Base-by-base conservation (phyloP, 2,888 invertebrate genomes). In the Chloromyia formosa region DNA sequence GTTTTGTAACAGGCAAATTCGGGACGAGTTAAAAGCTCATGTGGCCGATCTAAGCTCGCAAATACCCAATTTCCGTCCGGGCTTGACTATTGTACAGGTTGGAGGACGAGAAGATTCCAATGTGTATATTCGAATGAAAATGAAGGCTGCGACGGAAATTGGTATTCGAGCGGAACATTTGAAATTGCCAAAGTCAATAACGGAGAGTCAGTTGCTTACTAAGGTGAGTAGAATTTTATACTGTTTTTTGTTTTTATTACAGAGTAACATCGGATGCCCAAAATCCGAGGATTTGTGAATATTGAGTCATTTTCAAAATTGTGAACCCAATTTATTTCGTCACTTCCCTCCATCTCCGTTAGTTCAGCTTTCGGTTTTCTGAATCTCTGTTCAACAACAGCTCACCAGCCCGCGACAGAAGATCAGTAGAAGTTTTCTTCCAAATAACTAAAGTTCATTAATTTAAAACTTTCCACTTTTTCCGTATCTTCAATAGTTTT, bases 21-120 rank as follows among this genome's bases (percentile, higher is more conserved):
- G 91, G 75, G 87, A 89, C 81, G 88, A 90, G 61, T 87, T 96
- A 61, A 88, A 88, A 7, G 85, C 87, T 79, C 90, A 94, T 81
- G 93, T 96, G 3, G 81, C 83, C 3, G 85, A 87, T 73, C 83
- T 93, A 77, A 88, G 88, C 66, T 82, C 87, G 73, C 84, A 86
- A 77, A 81, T 90, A 74, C 87, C 91, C 1, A 86, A 88, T 76
- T 95, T 93, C 83, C 84, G 85, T 78, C 93, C 93, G 0, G 92
- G 93, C 14, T 87, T 98, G 78, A 94, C 96, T 22, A 97, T 98
- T 82, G 94, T 98, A 60, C 94, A 98, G 89, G 98, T 99, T 76
- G 99, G 99, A 12, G 93, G 92, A 1, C 89, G 98, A 0, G 96
- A 96, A 84, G 98, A 99, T 86, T 98, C 98, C 60, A 98, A 98